Percentiles rank a stretch among this genome's conserved stretches.
These are phyloP conservation scores for Thysanoteuthis rhombus DNA, from an alignment of 2,888 invertebrate species.

Conservation along the genomic window DNA sequence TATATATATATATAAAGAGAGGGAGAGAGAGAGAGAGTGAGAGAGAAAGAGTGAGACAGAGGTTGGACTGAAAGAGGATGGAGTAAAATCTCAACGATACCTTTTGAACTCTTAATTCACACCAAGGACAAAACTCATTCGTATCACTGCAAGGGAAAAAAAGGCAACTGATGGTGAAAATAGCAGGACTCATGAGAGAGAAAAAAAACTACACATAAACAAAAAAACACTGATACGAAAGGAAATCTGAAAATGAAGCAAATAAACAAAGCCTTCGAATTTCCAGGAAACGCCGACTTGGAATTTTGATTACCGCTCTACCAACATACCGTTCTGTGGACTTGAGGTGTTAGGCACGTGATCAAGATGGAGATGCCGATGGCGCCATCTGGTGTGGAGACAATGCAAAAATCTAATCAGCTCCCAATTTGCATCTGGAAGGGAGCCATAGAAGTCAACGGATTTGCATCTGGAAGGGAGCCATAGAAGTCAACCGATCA, in stretches of 20 bases:
- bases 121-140: not conserved
- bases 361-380: not conserved
- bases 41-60: not conserved
- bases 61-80: too few species aligned
- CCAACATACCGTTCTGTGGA: not conserved
- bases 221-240: too few species aligned
- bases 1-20: too few species aligned
- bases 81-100: not conserved
- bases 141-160: not conserved
- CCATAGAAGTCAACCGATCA: not conserved
- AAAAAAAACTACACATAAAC: too few species aligned
- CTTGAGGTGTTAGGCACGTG: not conserved
- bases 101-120: not conserved
- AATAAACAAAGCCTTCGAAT: not conserved
- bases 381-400: not conserved
- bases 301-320: not conserved
- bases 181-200: not conserved
- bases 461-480: not conserved
- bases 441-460: not conserved
- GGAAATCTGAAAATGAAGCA: not conserved
- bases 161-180: not conserved
- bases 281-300: not conserved
- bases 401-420: not conserved
- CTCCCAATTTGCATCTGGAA: not conserved
- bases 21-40: not conserved